Conservation (phyloP, 2,113 vertebrate species). For the Brachirus orientalis region DNA sequence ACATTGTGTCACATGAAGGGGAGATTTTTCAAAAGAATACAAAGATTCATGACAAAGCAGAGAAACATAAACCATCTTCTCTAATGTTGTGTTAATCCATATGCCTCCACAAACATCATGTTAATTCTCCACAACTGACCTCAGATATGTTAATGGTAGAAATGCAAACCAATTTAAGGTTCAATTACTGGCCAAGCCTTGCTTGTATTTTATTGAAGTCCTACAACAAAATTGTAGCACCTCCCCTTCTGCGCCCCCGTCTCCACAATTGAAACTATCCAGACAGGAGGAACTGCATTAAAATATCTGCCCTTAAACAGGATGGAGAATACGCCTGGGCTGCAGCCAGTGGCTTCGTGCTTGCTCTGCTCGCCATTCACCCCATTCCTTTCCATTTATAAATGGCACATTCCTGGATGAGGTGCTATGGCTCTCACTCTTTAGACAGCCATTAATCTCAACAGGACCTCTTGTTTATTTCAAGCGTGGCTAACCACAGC, state of each 20-base stretch:
- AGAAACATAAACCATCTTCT: background rate
- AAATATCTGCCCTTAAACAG: slow-evolving; percentile 69
- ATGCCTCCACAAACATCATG: background rate
- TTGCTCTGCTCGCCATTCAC: slow-evolving; percentile 60
- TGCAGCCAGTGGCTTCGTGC: slow-evolving; percentile 61
- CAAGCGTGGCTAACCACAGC: slow-evolving; percentile 86
- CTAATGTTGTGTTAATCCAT: background rate
- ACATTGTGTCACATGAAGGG: no score
- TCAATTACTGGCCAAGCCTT: background rate
- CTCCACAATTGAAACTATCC: slow-evolving; percentile 21
- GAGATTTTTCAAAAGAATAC: no score
- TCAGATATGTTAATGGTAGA: background rate
- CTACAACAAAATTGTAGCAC: background rate
- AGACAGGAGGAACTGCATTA: slow-evolving; percentile 52
- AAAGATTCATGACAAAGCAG: no score
- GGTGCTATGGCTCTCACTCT: slow-evolving; percentile 86
- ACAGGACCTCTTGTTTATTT: slow-evolving; percentile 84
- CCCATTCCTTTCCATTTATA: slow-evolving; percentile 87
- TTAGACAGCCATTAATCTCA: slow-evolving; percentile 91
- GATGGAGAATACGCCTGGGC: slow-evolving; percentile 62
- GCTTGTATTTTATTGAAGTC: background rate
- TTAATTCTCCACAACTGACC: background rate
- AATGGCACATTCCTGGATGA: slow-evolving; percentile 84
- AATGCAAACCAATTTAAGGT: background rate
- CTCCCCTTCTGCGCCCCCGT: background rate